Base-by-base conservation (phyloP, 2,888 invertebrate species). In the Melinaea menophilus region DNA sequence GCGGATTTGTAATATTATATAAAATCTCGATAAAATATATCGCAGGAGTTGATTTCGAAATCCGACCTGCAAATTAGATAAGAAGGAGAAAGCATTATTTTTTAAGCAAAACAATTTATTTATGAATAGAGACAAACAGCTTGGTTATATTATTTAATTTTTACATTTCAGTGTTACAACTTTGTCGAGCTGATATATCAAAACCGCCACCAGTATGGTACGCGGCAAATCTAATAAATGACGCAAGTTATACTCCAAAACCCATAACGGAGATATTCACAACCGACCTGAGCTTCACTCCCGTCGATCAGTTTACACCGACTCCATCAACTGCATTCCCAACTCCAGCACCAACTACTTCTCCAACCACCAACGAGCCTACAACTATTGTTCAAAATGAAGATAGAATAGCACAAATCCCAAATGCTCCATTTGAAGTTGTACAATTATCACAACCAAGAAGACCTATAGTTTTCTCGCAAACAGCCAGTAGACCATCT, bases 231-330 rank as follows among this genome's bases (percentile, higher is more conserved):
- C 79, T 81, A 22, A 82, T 89, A 72, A 88, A 79, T 70, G 85
- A 89, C 64, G 82, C 79, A 62, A 72, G 64, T 55, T 88, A 79
- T 67, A 83, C 88, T 59, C 89, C 87, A 45, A 86, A 85, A 72
- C 79, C 89, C 11, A 77, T 90, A 56, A 79, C 86, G 22, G 88
- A 89, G 69, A 74, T 90, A 70, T 90, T 90, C 73, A 76, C 88
- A 12, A 84, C 85, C 9, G 82, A 80, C 61, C 60, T 78, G 7
- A 69, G 80, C 2, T 85, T 85, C 66, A 80, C 86, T 41, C 69
- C 83, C 58, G 74, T 76, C 46, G 81, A 82, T 63, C 84, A 86
- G 7, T 74, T 78, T 41, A 61, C 72, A n/a, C 64, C 69, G 13
- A 9, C 46, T 12, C 22, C 34, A 34, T 47, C 66, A 12, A 56